Conservation (phyloP, 1,140 invertebrate genomes). For the Drosophila nasuta region DNA sequence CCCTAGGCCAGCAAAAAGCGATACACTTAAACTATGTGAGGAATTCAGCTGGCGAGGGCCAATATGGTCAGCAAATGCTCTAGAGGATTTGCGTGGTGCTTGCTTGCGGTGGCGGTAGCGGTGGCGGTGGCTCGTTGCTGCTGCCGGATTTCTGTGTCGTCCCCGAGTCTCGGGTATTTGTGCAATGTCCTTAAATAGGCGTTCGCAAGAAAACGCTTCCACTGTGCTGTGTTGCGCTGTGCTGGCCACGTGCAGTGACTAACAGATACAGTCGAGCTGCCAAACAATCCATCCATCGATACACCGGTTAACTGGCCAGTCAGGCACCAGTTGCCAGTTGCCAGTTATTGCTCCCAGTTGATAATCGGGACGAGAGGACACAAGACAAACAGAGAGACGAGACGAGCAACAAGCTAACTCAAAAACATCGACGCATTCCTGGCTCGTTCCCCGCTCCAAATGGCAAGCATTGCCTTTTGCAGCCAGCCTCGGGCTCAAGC, state of each 20-base stretch:
- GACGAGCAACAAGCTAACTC: constrained; percentile 25
- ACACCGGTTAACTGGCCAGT: constrained; percentile 39
- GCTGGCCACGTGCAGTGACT: constrained; percentile 80
- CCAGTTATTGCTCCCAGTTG: constrained; percentile 68
- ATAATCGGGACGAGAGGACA: constrained; percentile 48
- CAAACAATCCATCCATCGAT: constrained; percentile 70
- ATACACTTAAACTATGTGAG: constrained; percentile 81
- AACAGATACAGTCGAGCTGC: constrained; percentile 67
- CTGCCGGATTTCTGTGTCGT: constrained; percentile 7
- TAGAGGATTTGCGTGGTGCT: constrained; percentile 79
- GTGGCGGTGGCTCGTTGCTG: constrained; percentile 1
- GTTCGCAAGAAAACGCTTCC: constrained; percentile 72
- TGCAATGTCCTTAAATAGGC: constrained; percentile 80
- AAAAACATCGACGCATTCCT: constrained; percentile 69
- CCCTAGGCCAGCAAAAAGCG: constrained; percentile 63
- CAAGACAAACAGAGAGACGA: background rate
- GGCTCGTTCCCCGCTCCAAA: constrained; percentile 68
- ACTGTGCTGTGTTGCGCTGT: constrained; percentile 20
- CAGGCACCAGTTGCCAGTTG: background rate
- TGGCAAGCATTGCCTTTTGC: constrained; percentile 78
- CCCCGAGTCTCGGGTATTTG: constrained; percentile 58
- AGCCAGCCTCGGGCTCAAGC: constrained; percentile 37
- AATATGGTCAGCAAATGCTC: constrained; percentile 81
- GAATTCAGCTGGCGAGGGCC: constrained; percentile 65
- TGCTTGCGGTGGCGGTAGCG: constrained; percentile 1